Conservation (phyloP, 2,113 vertebrate genomes). For the Donacobius atricapilla region DNA sequence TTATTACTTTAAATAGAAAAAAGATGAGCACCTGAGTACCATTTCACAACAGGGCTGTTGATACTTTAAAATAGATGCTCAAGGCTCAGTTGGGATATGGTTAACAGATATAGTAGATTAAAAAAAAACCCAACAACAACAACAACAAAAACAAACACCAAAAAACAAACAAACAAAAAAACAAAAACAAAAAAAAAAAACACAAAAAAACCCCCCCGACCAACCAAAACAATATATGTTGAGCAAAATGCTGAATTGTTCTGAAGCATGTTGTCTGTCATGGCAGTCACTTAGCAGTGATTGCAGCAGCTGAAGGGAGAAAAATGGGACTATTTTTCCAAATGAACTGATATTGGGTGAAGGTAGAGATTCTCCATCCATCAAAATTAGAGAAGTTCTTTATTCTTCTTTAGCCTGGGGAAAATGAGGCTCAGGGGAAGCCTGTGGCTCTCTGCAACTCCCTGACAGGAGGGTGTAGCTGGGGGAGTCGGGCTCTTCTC, state of each 20-base stretch:
- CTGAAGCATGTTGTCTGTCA: not conserved
- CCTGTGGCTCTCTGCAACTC: not conserved
- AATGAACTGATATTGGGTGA: not conserved
- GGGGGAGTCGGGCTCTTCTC: not conserved
- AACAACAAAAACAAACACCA: too few relatives aligned
- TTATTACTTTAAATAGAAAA: not conserved
- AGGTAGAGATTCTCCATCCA: not conserved
- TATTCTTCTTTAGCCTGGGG: not conserved
- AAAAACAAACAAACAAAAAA: too few relatives aligned
- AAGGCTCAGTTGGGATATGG: not conserved
- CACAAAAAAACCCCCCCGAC: too few relatives aligned
- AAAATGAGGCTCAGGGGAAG: not conserved
- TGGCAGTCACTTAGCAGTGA: not conserved
- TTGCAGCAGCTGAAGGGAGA: not conserved
- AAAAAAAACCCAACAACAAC: too few relatives aligned
- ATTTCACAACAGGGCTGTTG: rapidly evolving
- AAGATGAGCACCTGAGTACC: not conserved
- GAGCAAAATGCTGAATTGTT: not conserved
- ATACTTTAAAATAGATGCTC: not conserved
- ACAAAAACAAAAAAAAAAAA: too few relatives aligned
- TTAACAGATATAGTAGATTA: not conserved
- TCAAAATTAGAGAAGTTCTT: not conserved
- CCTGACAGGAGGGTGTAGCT: not conserved
- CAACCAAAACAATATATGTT: not conserved
- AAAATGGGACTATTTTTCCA: not conserved